Evolutionary conservation across 2,797 vertebrate genomes (phyloP), one percentile per base, ranked within the genome.

Genomic region (Alcedo atthis): DNA sequence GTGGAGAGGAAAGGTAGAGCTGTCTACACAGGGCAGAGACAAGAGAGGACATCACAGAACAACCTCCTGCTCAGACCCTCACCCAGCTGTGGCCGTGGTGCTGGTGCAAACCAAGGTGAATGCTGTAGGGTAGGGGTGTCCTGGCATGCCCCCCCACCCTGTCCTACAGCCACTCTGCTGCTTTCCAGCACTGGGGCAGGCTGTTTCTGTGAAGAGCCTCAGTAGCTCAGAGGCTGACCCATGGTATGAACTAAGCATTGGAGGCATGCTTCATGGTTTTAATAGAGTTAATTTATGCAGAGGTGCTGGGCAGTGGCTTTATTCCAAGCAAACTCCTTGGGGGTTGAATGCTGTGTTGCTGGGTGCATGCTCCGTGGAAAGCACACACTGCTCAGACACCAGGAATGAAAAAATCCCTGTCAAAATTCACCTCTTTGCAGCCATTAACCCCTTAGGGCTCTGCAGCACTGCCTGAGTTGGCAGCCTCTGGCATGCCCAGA

Each of bases 1-100:
- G 97, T 75, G 95, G 90, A 85, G 94, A 96, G 96, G 95, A 98
- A 96, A 98, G 9, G 95, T 66, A 97, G 20, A 95, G 94, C 76
- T 89, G 89, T 83, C 55, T 73, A 32, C 35, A 30, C 32, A 14
- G 11, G 18, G 75, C 0, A 66, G 57, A 22, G 10, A 66, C 58
- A 70, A 24, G 42, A 90, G 37, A 46, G 5, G 6, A 35, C 35
- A 78, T 14, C 85, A 58, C 8, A 59, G 1, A 66, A 24, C 3
- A 57, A 14, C 45, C 78, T 71, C 33, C 3, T 0, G 22, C 75
- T 28, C 84, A 8, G 26, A 49, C 9, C 19, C 58, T 51, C 49
- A 66, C 58, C 15, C 4, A 1, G 5, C 2, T 6, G 15, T 5
- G 12, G 7, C n/a, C 25, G 3, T 0, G 19, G 2, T 16, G 37